Conservation (phyloP, 2,888 invertebrate species). For the Xylota sylvarum region DNA sequence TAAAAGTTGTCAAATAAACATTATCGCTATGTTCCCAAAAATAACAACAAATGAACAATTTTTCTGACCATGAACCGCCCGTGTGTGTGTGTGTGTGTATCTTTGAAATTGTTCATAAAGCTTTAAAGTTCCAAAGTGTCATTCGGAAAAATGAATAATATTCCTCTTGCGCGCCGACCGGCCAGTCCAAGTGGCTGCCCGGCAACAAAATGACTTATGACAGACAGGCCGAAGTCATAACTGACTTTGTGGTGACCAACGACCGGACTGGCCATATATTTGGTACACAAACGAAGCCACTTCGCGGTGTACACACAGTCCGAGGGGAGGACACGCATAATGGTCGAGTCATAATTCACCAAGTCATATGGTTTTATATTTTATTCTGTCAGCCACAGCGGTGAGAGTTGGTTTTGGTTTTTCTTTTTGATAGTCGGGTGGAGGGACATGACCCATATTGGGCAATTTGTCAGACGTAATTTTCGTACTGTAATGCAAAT, state of each 20-base stretch:
- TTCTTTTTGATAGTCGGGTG: conserved; percentile 15
- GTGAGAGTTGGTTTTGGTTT: background rate
- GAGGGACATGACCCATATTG: conserved; percentile 46
- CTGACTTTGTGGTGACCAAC: conserved; percentile 76
- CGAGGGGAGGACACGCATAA: conserved; percentile 29
- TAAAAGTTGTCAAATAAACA: conserved; percentile 80
- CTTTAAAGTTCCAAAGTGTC: conserved; percentile 50
- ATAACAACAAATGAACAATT: conserved; percentile 31
- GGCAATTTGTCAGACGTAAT: conserved; percentile 13
- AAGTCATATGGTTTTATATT: conserved; percentile 32
- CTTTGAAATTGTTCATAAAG: conserved; percentile 23
- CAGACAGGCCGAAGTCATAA: conserved; percentile 73
- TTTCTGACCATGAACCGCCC: conserved; percentile 53
- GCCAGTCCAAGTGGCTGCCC: conserved; percentile 13
- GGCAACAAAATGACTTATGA: conserved; percentile 68
- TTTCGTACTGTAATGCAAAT: conserved; percentile 6
- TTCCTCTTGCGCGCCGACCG: conserved; percentile 16
- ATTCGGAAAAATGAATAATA: conserved; percentile 54
- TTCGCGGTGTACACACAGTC: conserved; percentile 30
- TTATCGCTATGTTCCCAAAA: conserved; percentile 69
- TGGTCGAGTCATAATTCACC: conserved; percentile 64
- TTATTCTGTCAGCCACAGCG: background rate
- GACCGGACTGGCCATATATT: conserved; percentile 71
- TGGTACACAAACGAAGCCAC: conserved; percentile 73
- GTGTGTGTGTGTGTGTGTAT: conserved; percentile 16